A percentile compares a stretch with the other conserved stretches of the same genome.
These are phyloP conservation scores for Lissocephala sabroskyi DNA, from an alignment of 2,888 invertebrate species.

Conservation along the genomic window DNA sequence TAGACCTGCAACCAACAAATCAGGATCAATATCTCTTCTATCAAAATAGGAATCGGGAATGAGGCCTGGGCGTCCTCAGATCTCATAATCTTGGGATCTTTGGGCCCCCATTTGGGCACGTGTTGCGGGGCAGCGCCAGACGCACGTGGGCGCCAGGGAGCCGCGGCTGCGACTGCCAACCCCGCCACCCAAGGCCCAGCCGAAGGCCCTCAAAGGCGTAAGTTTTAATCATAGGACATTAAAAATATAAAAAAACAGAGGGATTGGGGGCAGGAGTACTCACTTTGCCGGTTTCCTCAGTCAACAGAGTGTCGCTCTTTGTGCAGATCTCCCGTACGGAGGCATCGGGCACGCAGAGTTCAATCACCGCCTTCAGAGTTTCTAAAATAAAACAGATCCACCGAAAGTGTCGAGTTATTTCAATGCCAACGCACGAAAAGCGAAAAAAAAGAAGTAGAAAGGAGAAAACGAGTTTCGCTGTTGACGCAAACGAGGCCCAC, in stretches of 20 bases:
- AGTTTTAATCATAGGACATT: conserved; percentile 70
- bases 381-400: conserved; percentile 77
- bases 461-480: conserved; percentile 22
- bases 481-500: too few relatives aligned
- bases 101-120: conserved; percentile 31
- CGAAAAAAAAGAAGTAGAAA: too few relatives aligned
- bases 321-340: conserved; percentile 94
- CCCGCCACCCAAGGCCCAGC: conserved; percentile 11
- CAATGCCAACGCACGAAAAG: conserved; percentile 5
- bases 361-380: conserved; percentile 89
- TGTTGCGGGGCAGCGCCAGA: conserved; percentile 28
- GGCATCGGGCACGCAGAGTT: conserved; percentile 88
- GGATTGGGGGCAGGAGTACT: too few relatives aligned
- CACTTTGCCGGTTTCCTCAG: conserved; percentile 95
- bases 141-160: conserved; percentile 40
- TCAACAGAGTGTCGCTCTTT: conserved; percentile 88
- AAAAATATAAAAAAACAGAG: too few relatives aligned
- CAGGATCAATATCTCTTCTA: too few relatives aligned
- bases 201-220: conserved; percentile 55
- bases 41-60: too few relatives aligned
- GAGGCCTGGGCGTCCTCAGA: conserved; percentile 67
- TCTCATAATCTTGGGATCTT: conserved; percentile 71
- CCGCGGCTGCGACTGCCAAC: conserved; percentile 18
- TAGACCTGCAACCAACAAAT: conserved; percentile 77
- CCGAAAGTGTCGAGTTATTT: conserved; percentile 33